A percentile compares a stretch with the other conserved stretches of the same genome.
Conservation (phyloP, 2,888 invertebrate species). For the Oscheius sp. region DNA sequence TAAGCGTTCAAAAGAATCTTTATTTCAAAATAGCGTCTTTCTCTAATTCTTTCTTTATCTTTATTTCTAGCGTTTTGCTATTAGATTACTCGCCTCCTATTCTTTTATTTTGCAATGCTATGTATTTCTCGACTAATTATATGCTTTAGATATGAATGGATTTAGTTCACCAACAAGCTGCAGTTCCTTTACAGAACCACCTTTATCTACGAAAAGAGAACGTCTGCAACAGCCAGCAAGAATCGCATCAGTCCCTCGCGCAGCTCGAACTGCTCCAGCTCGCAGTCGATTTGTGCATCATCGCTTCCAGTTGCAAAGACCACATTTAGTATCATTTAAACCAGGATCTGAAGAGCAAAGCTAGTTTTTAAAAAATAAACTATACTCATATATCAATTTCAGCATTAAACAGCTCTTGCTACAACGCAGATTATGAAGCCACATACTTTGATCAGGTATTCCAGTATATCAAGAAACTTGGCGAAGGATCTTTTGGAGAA, state of each 20-base stretch:
- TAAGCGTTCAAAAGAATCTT: too few relatives aligned
- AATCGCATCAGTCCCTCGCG: constrained; percentile 32
- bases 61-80: too few relatives aligned
- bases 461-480: constrained; percentile 76
- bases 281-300: constrained; percentile 32
- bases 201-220: constrained; percentile 53
- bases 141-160: neutral
- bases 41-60: too few relatives aligned
- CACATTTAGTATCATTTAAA: constrained; percentile 17
- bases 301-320: constrained; percentile 16
- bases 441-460: constrained; percentile 80
- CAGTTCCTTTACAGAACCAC: constrained; percentile 31
- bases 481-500: constrained; percentile 82
- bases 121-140: too few relatives aligned
- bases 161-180: too few relatives aligned
- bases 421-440: constrained; percentile 71
- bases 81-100: too few relatives aligned
- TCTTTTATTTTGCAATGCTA: too few relatives aligned
- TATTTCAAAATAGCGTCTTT: too few relatives aligned
- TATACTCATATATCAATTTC: neutral
- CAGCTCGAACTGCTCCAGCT: constrained; percentile 43
- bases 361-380: neutral
- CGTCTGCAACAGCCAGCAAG: constrained; percentile 35
- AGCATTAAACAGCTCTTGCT: constrained; percentile 54
- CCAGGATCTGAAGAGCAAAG: too few relatives aligned